A percentile compares a stretch with the other conserved stretches of the same genome.
Evolutionary conservation across 2,888 invertebrate species (phyloP).

Genomic region (Choreutis nemorana): DNA sequence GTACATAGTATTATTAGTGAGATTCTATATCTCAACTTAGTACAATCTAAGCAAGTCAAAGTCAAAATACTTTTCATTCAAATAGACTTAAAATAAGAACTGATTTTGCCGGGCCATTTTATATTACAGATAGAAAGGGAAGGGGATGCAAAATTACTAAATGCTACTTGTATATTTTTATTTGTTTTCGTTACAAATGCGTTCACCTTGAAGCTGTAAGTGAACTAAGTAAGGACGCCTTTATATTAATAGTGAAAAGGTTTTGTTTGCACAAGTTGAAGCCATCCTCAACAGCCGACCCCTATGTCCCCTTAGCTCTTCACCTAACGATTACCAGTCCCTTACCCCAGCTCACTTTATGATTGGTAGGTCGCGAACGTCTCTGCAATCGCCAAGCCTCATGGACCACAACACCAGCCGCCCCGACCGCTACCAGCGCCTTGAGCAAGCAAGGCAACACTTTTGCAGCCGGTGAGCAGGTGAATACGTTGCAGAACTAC

Average conservation of each 20-base stretch:
- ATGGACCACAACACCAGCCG: slow-evolving; percentile 1
- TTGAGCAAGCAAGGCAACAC: slow-evolving; percentile 5
- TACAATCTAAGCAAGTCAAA: no score
- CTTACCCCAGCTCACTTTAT: slow-evolving; percentile 14
- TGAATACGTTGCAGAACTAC: slow-evolving; percentile 8
- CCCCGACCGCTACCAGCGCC: slow-evolving; percentile 3
- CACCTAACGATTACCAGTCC: slow-evolving; percentile 11
- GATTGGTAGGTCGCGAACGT: slow-evolving; percentile 12
- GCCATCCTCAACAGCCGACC: slow-evolving; percentile 15
- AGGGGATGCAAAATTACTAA: slow-evolving; percentile 10
- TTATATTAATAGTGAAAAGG: no score
- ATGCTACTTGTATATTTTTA: slow-evolving; percentile 11
- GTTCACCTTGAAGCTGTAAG: slow-evolving; percentile 16
- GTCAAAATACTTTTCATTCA: no score
- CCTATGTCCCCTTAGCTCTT: slow-evolving; percentile 13
- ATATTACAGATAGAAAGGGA: slow-evolving; percentile 4
- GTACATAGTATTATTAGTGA: no score
- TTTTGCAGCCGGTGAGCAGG: slow-evolving; percentile 4
- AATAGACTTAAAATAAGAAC: no score
- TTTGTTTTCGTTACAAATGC: slow-evolving; percentile 15
- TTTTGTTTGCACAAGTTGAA: slow-evolving; percentile 12
- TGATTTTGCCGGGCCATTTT: slow-evolving; percentile 7
- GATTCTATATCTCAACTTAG: no score
- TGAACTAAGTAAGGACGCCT: slow-evolving; percentile 14
- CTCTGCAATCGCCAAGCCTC: slow-evolving; percentile 6